Conservation (phyloP, 2,797 vertebrate species). For the Echeneis naucrates region DNA sequence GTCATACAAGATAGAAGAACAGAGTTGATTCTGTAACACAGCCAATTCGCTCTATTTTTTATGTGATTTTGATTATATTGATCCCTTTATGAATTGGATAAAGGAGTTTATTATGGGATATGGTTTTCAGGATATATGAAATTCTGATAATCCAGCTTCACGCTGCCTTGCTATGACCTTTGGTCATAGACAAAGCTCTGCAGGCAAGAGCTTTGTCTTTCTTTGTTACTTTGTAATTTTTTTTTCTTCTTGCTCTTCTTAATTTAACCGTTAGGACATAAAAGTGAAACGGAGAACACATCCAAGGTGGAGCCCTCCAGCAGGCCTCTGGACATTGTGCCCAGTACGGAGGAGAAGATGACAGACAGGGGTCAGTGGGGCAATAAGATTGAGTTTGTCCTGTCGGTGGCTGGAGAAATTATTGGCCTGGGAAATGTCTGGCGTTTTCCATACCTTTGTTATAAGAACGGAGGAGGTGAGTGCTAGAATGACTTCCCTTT, state of each 20-base stretch:
- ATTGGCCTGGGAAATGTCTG: conserved; percentile 88
- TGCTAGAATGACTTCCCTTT: neutral
- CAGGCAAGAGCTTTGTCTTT: neutral
- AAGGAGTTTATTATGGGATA: neutral
- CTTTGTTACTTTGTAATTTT: neutral
- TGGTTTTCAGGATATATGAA: neutral
- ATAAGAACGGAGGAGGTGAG: conserved; percentile 88
- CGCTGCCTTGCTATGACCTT: neutral
- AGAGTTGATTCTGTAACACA: too few species aligned
- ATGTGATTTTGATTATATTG: too few species aligned
- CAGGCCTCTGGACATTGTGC: conserved; percentile 73
- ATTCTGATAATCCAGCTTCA: neutral
- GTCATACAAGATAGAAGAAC: neutral
- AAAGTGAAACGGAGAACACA: conserved; percentile 68
- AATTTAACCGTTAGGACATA: conserved; percentile 6
- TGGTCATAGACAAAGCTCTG: too few species aligned
- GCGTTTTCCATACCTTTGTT: conserved; percentile 88
- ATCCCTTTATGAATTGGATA: neutral
- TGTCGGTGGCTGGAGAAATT: conserved; percentile 87
- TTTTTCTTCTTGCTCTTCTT: neutral
- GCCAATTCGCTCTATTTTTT: too few species aligned
- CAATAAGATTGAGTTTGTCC: conserved; percentile 86
- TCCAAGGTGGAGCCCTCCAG: conserved; percentile 74
- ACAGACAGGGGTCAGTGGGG: conserved; percentile 86
- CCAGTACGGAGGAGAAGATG: conserved; percentile 80